Evolutionary conservation across 2,888 invertebrate genomes (phyloP).

Genomic region (Mesoligia furuncula): DNA sequence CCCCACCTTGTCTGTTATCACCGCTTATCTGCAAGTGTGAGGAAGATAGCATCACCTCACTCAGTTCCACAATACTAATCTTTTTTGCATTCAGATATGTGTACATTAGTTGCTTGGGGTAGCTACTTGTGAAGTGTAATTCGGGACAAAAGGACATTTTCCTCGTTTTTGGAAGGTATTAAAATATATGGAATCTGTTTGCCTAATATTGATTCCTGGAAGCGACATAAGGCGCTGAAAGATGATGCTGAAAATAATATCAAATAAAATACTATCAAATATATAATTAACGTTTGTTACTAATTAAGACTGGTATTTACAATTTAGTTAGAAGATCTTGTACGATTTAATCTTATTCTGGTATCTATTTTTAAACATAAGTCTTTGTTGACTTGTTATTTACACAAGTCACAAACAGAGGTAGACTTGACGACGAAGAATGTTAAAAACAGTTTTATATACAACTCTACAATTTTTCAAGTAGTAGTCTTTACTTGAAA

Average conservation of each 20-base stretch:
- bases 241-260: neutral
- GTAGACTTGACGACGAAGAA: no score
- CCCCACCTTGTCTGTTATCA: constrained; percentile 58
- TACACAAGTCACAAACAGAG: neutral
- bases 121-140: constrained; percentile 45
- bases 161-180: neutral
- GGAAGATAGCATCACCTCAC: constrained; percentile 50
- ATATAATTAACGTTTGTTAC: neutral
- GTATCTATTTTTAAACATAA: neutral
- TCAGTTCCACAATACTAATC: constrained; percentile 60
- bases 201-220: constrained; percentile 2
- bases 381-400: neutral
- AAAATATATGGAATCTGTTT: neutral
- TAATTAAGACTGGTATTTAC: constrained; percentile 1
- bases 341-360: neutral
- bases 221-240: neutral
- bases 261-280: neutral
- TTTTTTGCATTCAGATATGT: constrained; percentile 67
- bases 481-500: neutral
- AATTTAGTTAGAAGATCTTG: neutral
- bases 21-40: constrained; percentile 39
- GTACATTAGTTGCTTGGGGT: constrained; percentile 65
- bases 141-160: constrained; percentile 48
- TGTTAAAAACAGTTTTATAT: neutral
- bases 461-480: neutral